phyloP scores from a whole-genome alignment of 1,140 invertebrate species.

The Laupala kohalensis region DNA sequence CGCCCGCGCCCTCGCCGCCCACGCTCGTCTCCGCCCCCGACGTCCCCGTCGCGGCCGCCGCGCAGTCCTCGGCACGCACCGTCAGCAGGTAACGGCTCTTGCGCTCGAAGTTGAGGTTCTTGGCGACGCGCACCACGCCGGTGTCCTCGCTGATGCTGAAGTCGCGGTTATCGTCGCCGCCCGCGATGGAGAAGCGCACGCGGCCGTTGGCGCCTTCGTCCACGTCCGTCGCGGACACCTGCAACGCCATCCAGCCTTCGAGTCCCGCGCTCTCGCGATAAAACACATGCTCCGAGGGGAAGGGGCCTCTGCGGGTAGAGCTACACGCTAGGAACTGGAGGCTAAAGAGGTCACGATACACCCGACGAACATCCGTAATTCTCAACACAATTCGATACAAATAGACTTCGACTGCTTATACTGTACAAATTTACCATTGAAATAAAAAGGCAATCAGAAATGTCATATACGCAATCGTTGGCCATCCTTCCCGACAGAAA shows the following conservation, averaged over 20 bases:
- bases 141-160: constrained; percentile 81
- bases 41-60: constrained; percentile 36
- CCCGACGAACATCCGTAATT: too few relatives aligned
- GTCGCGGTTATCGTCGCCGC: constrained; percentile 82
- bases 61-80: constrained; percentile 79
- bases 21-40: constrained; percentile 51
- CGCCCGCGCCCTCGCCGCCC: constrained; percentile 73
- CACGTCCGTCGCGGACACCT: constrained; percentile 81
- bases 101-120: constrained; percentile 84
- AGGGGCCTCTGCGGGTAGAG: too few relatives aligned
- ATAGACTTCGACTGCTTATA: too few relatives aligned
- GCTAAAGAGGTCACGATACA: too few relatives aligned
- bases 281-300: too few relatives aligned
- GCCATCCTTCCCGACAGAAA: too few relatives aligned
- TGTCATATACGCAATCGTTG: too few relatives aligned
- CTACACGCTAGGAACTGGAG: too few relatives aligned
- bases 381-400: too few relatives aligned
- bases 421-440: too few relatives aligned
- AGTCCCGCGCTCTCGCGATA: too few relatives aligned
- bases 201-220: constrained; percentile 81
- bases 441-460: too few relatives aligned
- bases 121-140: constrained; percentile 75
- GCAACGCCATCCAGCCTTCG: constrained; percentile 4
- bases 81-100: constrained; percentile 69
- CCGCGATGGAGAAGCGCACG: constrained; percentile 72